Percentiles rank a stretch among this genome's conserved stretches.
phyloP scores from a whole-genome alignment of 2,888 invertebrate genomes.

The Sicus ferrugineus region DNA sequence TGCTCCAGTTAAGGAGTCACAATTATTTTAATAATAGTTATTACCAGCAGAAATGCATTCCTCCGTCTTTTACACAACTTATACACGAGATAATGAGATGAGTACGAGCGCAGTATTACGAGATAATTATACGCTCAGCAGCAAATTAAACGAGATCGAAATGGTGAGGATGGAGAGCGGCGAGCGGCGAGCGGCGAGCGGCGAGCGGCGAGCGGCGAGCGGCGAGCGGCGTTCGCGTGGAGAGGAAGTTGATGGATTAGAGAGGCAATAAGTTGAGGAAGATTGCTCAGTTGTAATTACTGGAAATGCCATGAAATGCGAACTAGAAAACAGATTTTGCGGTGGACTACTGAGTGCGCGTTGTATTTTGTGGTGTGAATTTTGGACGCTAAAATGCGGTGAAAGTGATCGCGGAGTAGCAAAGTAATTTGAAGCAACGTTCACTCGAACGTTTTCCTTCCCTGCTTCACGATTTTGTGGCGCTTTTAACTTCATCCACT shows the following conservation, averaged over 20 bases:
- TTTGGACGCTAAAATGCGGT: too few relatives aligned
- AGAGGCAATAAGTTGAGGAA: background rate
- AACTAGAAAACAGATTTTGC: background rate
- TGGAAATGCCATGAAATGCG: background rate
- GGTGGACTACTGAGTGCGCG: too few relatives aligned
- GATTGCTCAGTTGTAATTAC: background rate
- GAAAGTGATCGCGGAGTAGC: too few relatives aligned
- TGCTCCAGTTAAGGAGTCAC: slow-evolving; percentile 9
- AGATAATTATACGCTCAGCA: slow-evolving; percentile 20
- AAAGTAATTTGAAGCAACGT: too few relatives aligned
- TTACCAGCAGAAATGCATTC: background rate
- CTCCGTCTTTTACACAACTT: background rate
- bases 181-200: background rate
- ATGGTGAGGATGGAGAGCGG: background rate
- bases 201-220: too few relatives aligned
- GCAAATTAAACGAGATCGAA: slow-evolving; percentile 8
- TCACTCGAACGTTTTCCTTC: too few relatives aligned
- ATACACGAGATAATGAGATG: background rate
- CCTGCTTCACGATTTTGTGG: too few relatives aligned
- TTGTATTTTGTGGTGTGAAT: too few relatives aligned
- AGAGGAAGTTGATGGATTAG: background rate
- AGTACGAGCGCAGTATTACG: background rate
- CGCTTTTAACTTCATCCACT: too few relatives aligned
- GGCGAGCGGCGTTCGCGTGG: background rate
- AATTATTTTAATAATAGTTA: slow-evolving; percentile 24